Percentiles rank a stretch among this genome's conserved stretches.
Conservation (phyloP, 2,113 vertebrate species). For the Festucalex cinctus region DNA sequence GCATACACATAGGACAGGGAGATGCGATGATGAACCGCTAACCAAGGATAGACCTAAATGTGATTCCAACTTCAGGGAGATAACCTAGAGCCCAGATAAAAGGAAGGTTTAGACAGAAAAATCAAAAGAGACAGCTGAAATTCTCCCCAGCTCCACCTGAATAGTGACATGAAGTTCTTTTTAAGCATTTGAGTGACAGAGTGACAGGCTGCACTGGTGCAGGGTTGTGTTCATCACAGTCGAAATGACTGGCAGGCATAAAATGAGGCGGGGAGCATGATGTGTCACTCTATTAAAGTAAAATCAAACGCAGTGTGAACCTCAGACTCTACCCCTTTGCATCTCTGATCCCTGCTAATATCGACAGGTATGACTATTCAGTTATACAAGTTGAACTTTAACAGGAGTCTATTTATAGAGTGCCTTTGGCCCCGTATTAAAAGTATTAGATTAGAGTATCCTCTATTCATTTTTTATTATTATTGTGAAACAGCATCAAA, state of each 20-base stretch:
- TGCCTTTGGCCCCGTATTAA: background rate
- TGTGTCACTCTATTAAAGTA: slow-evolving; percentile 68
- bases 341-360: slow-evolving; percentile 47
- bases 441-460: too few relatives aligned
- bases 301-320: slow-evolving; percentile 65
- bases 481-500: too few relatives aligned
- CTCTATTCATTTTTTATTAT: too few relatives aligned
- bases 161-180: slow-evolving; percentile 53
- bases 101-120: slow-evolving; percentile 59
- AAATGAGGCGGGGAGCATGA: slow-evolving; percentile 54
- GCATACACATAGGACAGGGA: slow-evolving; percentile 45
- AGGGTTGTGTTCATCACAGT: slow-evolving; percentile 58
- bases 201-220: slow-evolving; percentile 63
- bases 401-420: slow-evolving; percentile 11
- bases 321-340: slow-evolving; percentile 45
- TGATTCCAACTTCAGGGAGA: slow-evolving; percentile 66
- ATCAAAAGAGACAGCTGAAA: slow-evolving; percentile 61
- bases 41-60: slow-evolving; percentile 71
- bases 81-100: slow-evolving; percentile 61
- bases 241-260: slow-evolving; percentile 68
- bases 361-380: slow-evolving; percentile 49
- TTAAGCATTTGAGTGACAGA: slow-evolving; percentile 59
- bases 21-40: slow-evolving; percentile 50
- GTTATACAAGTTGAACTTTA: slow-evolving; percentile 48
- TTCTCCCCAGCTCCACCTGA: slow-evolving; percentile 54